Evolutionary conservation across 2,888 invertebrate genomes (phyloP), one percentile per base, ranked within the genome.

Genomic region (Cantharis flavilabris): DNA sequence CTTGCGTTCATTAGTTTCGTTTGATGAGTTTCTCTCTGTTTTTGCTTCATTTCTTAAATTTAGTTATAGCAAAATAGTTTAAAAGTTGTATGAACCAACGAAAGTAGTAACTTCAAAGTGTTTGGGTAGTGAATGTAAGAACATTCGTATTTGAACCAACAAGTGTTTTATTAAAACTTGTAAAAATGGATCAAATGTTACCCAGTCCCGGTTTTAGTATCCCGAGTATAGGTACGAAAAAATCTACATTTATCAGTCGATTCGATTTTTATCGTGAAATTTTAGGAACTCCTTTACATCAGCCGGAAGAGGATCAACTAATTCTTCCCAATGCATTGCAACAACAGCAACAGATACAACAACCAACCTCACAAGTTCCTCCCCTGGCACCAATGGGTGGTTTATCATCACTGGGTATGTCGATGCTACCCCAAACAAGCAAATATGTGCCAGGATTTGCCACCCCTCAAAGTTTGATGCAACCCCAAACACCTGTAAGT

Each of bases 291-390:
- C 97, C 97, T 2, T 87, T 96, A 14, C 96, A 97, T 90, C 96
- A 96, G 84, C 95, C 96, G 18, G 96, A 97, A 86, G 96, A 97
- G 86, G 97, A 97, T 87, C 96, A 97, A 87, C 94, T 95, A 87
- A 97, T 97, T 83, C 90, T 96, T 71, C 95, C 96, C 70, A 95
- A 95, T 91, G 95, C 96, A 0, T 90, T 96, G 82, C 93, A 93
- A 83, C 95, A 95, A 84, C 95, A 95, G 82, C 91, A 90, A 73
- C 93, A 93, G 83, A 95, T 95, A 84, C 89, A 89, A 75, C 83
- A 64, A 78, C 80, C 69, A 80, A 81, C 71, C 80, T 88, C 88
- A 69, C 87, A 86, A 28, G 88, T 92, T 81, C 91, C 92, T 72
- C 90, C 92, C 1, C 87, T 92, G 82, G 89, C 90, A 1, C 90